Evolutionary conservation across 64 coral and sea anemone species (phyloP).

Genomic region (Montipora cactus): DNA sequence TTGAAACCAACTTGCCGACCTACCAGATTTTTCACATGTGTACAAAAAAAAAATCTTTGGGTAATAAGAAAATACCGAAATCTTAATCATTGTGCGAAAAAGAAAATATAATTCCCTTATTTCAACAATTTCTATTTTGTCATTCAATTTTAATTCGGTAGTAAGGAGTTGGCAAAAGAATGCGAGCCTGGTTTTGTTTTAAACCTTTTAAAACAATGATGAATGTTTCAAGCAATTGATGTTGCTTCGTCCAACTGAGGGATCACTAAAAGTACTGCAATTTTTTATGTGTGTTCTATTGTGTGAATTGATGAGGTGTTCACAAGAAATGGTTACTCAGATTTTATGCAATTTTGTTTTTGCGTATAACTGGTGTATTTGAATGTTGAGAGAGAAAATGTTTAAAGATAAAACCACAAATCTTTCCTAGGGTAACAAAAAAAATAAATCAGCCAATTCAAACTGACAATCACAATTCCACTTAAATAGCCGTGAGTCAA

Average conservation of each 20-base stretch:
- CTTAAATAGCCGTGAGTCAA: background rate
- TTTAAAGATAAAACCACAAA: slow-evolving; percentile 7
- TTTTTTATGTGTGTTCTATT: background rate
- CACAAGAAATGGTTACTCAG: background rate
- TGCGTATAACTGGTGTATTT: background rate
- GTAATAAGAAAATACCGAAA: slow-evolving; percentile 30
- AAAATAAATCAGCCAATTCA: slow-evolving; percentile 44
- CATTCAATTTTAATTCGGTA: slow-evolving; percentile 3
- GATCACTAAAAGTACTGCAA: slow-evolving; percentile 3
- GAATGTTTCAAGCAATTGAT: too few relatives aligned
- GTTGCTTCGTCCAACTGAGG: background rate
- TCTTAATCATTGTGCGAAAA: background rate
- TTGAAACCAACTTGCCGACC: slow-evolving; percentile 61
- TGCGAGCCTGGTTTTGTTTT: background rate
- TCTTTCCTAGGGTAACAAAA: background rate
- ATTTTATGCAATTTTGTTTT: too few relatives aligned
- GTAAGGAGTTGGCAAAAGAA: background rate
- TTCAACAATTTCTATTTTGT: slow-evolving; percentile 9
- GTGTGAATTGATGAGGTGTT: background rate
- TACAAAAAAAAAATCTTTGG: background rate
- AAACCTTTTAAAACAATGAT: too few relatives aligned
- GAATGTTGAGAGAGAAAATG: background rate
- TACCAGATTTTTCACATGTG: slow-evolving; percentile 32
- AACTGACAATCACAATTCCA: slow-evolving; percentile 35
- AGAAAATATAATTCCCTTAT: background rate